Base-by-base conservation (phyloP, 2,113 vertebrate genomes). In the Hymenochirus boettgeri region DNA sequence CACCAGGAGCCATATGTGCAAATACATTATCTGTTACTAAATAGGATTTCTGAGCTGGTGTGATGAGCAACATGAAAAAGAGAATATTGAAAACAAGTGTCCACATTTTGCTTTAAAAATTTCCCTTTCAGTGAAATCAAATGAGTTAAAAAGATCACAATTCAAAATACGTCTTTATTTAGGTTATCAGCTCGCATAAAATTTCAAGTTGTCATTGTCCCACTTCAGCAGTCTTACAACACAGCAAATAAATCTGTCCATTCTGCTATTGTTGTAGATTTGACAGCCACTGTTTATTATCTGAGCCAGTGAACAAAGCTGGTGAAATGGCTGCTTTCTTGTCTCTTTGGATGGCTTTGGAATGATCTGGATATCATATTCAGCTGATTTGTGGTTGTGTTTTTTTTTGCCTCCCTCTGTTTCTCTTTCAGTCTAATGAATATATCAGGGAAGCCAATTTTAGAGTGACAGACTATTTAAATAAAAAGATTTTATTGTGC, bases 401-500 rank as follows among this genome's bases (percentile, higher is more conserved):
- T n/a, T n/a, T n/a, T n/a, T 53, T 55, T 31, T 55, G 4, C 18
- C 7, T 12, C 6, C n/a, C 39, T n/a, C 39, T 42, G 39, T 42
- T 42, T 31, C 9, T 55, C 26, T 55, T 31, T 55, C 53, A 19
- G 18, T 19, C n/a, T 55, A 55, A 55, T 31, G 26, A 31, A 55
- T 31, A 55, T 55, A 26, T 33, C 27, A 9, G 27, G 25, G 53
- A 4, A 27, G 27, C 53, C 53, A 55, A 55, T 55, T 56, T 56
- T 29, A 13, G 2, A n/a, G 39, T 42, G 39, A 42, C 39, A 42
- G 39, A 42, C 39, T n/a, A 42, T 42, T 42, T 42, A n/a, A n/a
- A 42, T 42, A 42, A 13, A 42, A n/a, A 23, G 56, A 58, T 42
- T 21, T 58, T 58, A 58, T 45, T 58, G 37, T 35, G 35, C 35